Evolutionary conservation across 2,888 invertebrate genomes (phyloP).

Genomic region (Oligia latruncula): DNA sequence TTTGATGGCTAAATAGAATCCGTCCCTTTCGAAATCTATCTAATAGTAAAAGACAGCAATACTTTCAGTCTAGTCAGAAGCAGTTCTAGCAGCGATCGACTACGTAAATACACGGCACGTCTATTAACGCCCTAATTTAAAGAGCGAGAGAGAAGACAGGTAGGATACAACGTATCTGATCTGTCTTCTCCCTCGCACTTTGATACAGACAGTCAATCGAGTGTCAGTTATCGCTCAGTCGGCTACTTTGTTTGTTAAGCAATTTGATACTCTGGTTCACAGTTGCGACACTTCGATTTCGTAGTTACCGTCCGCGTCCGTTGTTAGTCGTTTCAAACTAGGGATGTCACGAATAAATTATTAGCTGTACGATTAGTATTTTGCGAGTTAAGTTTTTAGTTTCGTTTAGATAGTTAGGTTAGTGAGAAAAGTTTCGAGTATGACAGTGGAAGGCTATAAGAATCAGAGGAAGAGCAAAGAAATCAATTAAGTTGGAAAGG

Average conservation of each 20-base stretch:
- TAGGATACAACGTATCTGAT: neutral
- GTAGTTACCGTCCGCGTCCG: conserved; percentile 2
- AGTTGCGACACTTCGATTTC: conserved; percentile 44
- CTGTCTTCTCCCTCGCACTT: neutral
- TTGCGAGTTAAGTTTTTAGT: neutral
- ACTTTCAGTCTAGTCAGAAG: neutral
- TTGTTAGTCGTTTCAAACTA: conserved; percentile 8
- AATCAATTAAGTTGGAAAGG: neutral
- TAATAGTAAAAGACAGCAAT: neutral
- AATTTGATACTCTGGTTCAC: conserved; percentile 47
- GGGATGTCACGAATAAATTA: neutral
- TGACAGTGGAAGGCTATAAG: too few relatives aligned
- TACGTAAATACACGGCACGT: neutral
- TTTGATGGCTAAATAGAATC: neutral
- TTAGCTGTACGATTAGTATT: neutral
- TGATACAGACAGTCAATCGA: conserved; percentile 34
- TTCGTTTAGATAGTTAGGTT: neutral
- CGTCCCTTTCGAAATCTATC: neutral
- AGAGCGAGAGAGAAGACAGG: neutral
- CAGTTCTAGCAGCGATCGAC: neutral
- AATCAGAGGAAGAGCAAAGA: too few relatives aligned
- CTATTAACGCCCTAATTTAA: neutral
- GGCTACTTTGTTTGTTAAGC: conserved; percentile 52
- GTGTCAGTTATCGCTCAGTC: conserved; percentile 36
- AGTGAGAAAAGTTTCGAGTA: too few relatives aligned